Evolutionary conservation across 1,140 invertebrate genomes (phyloP), one percentile per base, ranked within the genome.

Genomic region (Yoshiicerus persimilis): DNA sequence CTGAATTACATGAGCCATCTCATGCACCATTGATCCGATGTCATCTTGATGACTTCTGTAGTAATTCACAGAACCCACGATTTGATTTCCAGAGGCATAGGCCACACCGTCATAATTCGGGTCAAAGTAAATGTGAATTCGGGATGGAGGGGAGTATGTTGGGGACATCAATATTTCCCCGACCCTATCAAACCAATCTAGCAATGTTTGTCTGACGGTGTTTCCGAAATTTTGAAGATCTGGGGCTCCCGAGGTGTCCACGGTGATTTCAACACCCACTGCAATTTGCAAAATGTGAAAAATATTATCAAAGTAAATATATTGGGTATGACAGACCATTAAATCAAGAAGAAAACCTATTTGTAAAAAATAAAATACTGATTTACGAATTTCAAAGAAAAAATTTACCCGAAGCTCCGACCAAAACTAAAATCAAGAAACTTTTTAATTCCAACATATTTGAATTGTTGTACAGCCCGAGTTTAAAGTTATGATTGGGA

Each of bases 21-120:
- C 90, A 80, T 90, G 90, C 3, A 90, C 83, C 87, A 90, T 88
- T 0, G 88, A 88, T 0, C 90, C 90, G 34, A 89, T 70, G 38
- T 90, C 90, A 32, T 88, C 86, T 77, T 87, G 85, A 62, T 88
- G 39, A 23, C 30, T 20, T 25, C 88, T 16, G 75, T 89, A 90
- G 41, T 90, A 90, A 25, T 89, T 88, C 2, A 89, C 88, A 16
- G 86, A 30, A 0, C 90, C 90, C 0, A 88, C 87, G 38, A 90
- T 90, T 1, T 86, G 64, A 32, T 70, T 62, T 16, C 88, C 87
- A 13, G 34, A 27, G 0, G 90, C 90, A 30, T 90, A 90, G 8
- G 90, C 90, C 1, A 90, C 88, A 1, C 90, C 90, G 56, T 90
- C 87, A 27, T 90, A 90, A 62, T 89, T 88, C 20, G 90, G 88